Evolutionary conservation across 2,888 invertebrate species (phyloP), one percentile per base, ranked within the genome.

Genomic region (Caprella mutica): DNA sequence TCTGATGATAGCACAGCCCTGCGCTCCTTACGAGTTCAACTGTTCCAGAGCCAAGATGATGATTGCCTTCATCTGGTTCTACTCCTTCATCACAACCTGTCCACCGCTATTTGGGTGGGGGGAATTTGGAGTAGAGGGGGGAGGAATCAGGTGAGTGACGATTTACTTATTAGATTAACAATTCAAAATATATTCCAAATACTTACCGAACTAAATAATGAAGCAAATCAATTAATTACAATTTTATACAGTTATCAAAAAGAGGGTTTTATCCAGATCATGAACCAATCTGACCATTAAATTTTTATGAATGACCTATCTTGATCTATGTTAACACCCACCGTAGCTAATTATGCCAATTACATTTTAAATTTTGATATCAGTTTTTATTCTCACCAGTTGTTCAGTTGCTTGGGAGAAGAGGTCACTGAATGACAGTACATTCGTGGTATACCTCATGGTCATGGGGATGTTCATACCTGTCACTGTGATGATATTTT

Each of bases 391-490:
- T 33, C 9, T 14, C 75, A 82, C 79, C 69, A 78, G 78, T 46
- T 87, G 86, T 70, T 86, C 86, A 1, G 82, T 86, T 55, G 85
- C 85, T 69, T 87, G 86, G 83, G 83, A 86, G 69, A 80, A 82
- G 63, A 78, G 81, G 67, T 79, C 81, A 1, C 71, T 75, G 65
- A 77, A 77, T 66, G 77, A 81, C 2, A 77, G 79, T 48, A 81
- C 81, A 2, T 86, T 84, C 74, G 84, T 86, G 65, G 72, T 82
- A 69, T 85, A 82, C 72, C 74, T 86, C 68, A 86, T 86, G 71
- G 73, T 79, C 21, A 79, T 84, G 72, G 86, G 85, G 0, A 80
- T 86, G 68, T 75, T 82, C 21, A 69, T 84, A 14, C 86, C 86
- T 0, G 72, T 85, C 2, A 59, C 73, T 8, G 70, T 85, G 66